phyloP scores from a whole-genome alignment of 1,140 invertebrate genomes.

The Carposina sasakii region DNA sequence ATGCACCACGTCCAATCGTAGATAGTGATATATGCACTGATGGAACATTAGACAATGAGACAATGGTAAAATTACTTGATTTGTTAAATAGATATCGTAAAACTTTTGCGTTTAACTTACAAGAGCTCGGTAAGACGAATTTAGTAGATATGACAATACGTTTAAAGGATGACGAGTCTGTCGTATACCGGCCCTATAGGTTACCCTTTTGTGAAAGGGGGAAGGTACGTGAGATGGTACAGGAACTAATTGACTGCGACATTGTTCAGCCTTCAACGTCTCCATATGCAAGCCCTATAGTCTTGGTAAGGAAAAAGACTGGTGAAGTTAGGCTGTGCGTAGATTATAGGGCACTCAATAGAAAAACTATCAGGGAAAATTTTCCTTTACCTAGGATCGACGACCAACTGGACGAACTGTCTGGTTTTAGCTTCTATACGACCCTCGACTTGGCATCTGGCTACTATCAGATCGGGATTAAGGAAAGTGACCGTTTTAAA shows the following conservation, averaged over 20 bases:
- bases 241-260: not conserved
- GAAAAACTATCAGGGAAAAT: slow-evolving; percentile 42
- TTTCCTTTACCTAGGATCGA: slow-evolving; percentile 70
- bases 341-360: slow-evolving; percentile 65
- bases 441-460: slow-evolving; percentile 49
- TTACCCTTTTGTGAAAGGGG: not conserved
- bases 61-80: not conserved
- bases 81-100: not conserved
- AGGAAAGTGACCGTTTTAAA: slow-evolving; percentile 22
- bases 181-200: not conserved
- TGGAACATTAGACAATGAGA: too few species aligned
- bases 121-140: not conserved
- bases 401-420: slow-evolving; percentile 44
- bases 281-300: too few species aligned
- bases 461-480: slow-evolving; percentile 53
- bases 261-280: too few species aligned
- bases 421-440: slow-evolving; percentile 13
- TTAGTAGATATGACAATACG: not conserved
- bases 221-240: not conserved
- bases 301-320: not conserved
- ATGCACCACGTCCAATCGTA: too few species aligned
- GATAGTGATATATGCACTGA: too few species aligned
- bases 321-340: not conserved
- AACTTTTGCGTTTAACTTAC: not conserved
- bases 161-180: not conserved